phyloP scores from a whole-genome alignment of 1,140 invertebrate species.

The Rhagoletis pomonella region DNA sequence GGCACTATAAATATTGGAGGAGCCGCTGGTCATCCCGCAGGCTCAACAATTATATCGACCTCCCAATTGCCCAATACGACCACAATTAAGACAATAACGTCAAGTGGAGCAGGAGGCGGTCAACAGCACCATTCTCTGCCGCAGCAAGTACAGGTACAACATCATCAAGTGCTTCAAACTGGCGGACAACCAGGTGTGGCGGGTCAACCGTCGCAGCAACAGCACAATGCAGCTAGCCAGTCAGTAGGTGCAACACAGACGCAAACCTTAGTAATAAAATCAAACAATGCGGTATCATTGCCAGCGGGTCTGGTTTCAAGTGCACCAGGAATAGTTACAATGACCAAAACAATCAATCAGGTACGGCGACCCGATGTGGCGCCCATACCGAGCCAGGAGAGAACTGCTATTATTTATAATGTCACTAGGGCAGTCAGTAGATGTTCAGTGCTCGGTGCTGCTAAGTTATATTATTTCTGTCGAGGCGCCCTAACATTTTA shows the following conservation, averaged over 20 bases:
- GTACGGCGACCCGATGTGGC: constrained; percentile 57
- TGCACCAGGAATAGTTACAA: constrained; percentile 74
- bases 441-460: not conserved
- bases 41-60: constrained; percentile 69
- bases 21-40: constrained; percentile 63
- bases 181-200: constrained; percentile 42
- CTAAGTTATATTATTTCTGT: not conserved
- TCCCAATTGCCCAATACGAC: constrained; percentile 72
- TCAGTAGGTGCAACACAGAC: constrained; percentile 74
- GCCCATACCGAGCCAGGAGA: constrained; percentile 2
- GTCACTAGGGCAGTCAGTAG: constrained; percentile 30
- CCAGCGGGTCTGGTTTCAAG: constrained; percentile 74
- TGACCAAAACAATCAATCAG: constrained; percentile 74
- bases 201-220: constrained; percentile 54
- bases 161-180: constrained; percentile 58
- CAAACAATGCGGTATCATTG: constrained; percentile 73
- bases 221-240: constrained; percentile 65
- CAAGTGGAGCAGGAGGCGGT: constrained; percentile 61
- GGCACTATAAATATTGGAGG: constrained; percentile 75
- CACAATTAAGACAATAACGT: constrained; percentile 76
- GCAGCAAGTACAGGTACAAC: constrained; percentile 61
- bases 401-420: not conserved
- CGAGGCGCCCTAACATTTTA: not conserved
- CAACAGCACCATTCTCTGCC: constrained; percentile 62
- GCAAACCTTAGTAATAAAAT: constrained; percentile 74